Evolutionary conservation across 1,140 invertebrate species (phyloP), one percentile per base, ranked within the genome.

Genomic region (Nasonia giraulti): DNA sequence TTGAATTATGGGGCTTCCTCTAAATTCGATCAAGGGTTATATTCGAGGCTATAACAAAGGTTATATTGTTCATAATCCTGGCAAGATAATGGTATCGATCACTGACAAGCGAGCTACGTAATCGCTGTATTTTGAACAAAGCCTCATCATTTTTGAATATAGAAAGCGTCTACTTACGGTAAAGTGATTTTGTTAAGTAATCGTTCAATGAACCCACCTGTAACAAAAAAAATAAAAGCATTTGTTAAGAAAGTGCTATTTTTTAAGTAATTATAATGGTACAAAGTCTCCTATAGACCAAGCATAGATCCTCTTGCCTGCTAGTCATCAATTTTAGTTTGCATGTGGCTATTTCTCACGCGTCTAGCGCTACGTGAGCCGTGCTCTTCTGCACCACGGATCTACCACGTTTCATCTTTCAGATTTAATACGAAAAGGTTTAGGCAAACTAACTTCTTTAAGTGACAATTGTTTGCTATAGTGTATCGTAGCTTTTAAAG

Each of bases 281-380:
- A n/a, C 55, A 17, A 20, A 62, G 17, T 62, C 6, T 62, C 20
- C 17, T 62, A 62, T n/a, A 62, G 40, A 20, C 55, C 17, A n/a
- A 62, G 7, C 20, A n/a, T 17, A 62, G 17, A 4, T 62, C 55
- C 55, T 62, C 17, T 62, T 62, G 17, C 55, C 2, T 17, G 17
- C 17, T n/a, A 62, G 55, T 62, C 55, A 62, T 62, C 55, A 62
- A 62, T 62, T 62, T n/a, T 62, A 62, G 55, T 62, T 62, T 62
- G 55, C 20, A 20, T 17, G 17, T 17, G n/a, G 20, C 20, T 62
- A 62, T 62, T n/a, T 62, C 55, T 62, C 55, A 62, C 17, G 55
- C 17, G 55, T 14, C 55, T 62, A 62, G 17, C 55, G 55, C 20
- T 62, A 62, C 20, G 17, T 62, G 55, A 62, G 55, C 17, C 55